Evolutionary conservation across 2,113 vertebrate genomes (phyloP).

Genomic region (Anarrhichthys ocellatus): DNA sequence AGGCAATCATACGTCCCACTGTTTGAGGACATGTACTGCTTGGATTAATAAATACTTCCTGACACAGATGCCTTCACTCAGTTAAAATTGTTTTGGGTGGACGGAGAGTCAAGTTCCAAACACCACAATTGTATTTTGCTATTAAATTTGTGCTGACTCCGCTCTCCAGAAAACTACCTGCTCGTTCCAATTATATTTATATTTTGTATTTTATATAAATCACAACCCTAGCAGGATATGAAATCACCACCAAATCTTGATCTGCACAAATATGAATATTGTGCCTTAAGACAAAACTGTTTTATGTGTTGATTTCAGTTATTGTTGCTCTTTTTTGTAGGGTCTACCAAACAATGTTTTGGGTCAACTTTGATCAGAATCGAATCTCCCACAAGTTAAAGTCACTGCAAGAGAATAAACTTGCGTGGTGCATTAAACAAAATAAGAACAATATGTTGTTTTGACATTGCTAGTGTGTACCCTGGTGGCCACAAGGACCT

Average conservation of each 20-base stretch:
- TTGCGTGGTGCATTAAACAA: background rate
- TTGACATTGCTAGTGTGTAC: background rate
- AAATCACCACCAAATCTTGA: slow-evolving; percentile 8
- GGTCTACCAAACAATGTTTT: background rate
- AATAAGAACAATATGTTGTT: background rate
- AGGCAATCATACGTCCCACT: background rate
- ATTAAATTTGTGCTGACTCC: slow-evolving; percentile 22
- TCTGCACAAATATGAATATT: slow-evolving; percentile 7
- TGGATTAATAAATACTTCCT: slow-evolving; percentile 12
- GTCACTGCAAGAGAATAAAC: background rate
- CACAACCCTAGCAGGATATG: background rate
- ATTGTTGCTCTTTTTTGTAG: background rate
- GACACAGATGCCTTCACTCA: background rate
- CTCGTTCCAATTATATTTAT: background rate
- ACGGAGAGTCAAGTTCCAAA: slow-evolving; percentile 7
- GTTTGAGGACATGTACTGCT: background rate
- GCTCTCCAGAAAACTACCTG: background rate
- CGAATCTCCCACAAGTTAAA: background rate
- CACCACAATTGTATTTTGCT: slow-evolving; percentile 11
- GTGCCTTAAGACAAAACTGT: background rate
- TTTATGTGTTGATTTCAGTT: background rate
- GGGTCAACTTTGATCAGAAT: background rate
- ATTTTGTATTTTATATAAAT: background rate
- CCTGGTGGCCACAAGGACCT: background rate
- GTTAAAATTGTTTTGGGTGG: slow-evolving; percentile 12